phyloP scores from a whole-genome alignment of 2,888 invertebrate genomes.

The Sclerodermus sp. region DNA sequence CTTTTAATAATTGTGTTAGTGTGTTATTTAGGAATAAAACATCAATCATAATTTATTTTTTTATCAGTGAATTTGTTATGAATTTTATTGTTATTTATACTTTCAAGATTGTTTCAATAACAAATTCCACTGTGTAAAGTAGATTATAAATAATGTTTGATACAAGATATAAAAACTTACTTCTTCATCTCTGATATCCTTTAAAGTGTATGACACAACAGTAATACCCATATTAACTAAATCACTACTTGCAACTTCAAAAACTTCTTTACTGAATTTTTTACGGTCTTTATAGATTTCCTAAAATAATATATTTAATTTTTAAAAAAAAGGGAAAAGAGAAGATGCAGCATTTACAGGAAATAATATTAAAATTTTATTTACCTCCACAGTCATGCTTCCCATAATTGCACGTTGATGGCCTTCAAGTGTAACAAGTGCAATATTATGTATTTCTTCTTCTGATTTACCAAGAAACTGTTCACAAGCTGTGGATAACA shows the following conservation, averaged over 20 bases:
- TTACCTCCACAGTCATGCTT: conserved; percentile 88
- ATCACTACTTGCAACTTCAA: conserved; percentile 93
- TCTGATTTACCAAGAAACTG: conserved; percentile 90
- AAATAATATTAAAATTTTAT: neutral
- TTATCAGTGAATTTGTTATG: neutral
- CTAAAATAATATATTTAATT: conserved; percentile 44
- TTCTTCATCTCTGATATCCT: conserved; percentile 94
- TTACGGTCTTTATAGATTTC: conserved; percentile 95
- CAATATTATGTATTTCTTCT: conserved; percentile 86
- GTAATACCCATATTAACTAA: conserved; percentile 96
- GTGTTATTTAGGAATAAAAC: neutral
- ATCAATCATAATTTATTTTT: no score
- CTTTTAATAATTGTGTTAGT: conserved; percentile 13
- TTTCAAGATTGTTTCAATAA: neutral
- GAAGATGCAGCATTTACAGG: neutral
- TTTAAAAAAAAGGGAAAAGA: no score
- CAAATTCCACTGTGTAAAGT: neutral
- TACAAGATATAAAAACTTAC: conserved; percentile 60
- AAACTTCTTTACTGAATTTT: conserved; percentile 92
- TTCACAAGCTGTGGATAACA: conserved; percentile 89
- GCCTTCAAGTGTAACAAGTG: conserved; percentile 88
- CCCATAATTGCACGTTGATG: conserved; percentile 96
- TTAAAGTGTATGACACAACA: conserved; percentile 91
- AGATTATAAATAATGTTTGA: neutral
- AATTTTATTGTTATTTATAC: neutral